phyloP scores from a whole-genome alignment of 2,113 vertebrate genomes.

The Zosterops pallidus region DNA sequence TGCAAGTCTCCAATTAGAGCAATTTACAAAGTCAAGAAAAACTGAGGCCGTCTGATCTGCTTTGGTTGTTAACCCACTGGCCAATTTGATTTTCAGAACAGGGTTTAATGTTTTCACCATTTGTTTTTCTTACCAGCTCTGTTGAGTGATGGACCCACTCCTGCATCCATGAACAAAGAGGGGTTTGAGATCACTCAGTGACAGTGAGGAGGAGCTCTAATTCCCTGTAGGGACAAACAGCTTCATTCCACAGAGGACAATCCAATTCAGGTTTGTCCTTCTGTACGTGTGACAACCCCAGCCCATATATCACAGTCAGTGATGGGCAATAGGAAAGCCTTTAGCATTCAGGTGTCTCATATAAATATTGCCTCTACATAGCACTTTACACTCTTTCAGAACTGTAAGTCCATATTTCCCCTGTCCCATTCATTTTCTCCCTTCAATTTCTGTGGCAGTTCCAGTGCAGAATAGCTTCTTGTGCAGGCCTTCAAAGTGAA shows the following conservation, averaged over 20 bases:
- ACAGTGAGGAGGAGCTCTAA: background rate
- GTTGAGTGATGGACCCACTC: background rate
- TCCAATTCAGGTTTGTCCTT: conserved; percentile 18
- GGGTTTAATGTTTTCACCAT: background rate
- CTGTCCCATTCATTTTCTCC: conserved; percentile 26
- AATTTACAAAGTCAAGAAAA: background rate
- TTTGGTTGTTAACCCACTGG: background rate
- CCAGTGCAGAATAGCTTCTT: conserved; percentile 35
- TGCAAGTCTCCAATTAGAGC: background rate
- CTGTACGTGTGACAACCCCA: background rate
- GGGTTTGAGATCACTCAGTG: background rate
- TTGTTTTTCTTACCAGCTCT: background rate
- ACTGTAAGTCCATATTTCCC: conserved; percentile 8
- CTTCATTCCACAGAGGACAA: background rate
- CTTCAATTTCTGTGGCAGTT: conserved; percentile 46
- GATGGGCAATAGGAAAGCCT: background rate
- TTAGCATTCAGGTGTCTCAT: conserved; percentile 6
- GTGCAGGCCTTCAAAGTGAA: conserved; percentile 44
- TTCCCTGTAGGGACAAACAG: background rate
- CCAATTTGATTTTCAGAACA: background rate
- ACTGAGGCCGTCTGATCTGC: background rate
- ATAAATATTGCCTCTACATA: conserved; percentile 18
- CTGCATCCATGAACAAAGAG: background rate
- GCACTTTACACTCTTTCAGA: conserved; percentile 16
- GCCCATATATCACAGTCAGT: background rate